Conservation (phyloP, 2,888 invertebrate genomes). For the Acrocyrtus sp. region DNA sequence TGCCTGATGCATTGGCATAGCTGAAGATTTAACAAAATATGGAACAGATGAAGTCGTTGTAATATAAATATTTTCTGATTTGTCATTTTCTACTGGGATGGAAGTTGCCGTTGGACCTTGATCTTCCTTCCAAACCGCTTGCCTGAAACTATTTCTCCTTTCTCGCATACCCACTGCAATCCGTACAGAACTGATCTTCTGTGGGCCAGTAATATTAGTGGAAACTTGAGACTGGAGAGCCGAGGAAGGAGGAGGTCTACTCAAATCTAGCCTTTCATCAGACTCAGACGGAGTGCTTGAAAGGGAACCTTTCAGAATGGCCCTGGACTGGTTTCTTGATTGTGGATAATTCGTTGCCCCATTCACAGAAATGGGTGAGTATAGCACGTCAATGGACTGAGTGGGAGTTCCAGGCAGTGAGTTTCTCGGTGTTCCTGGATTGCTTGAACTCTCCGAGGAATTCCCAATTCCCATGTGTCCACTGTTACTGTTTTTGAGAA, state of each 20-base stretch:
- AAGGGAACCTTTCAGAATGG: conserved; percentile 58
- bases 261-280: conserved; percentile 53
- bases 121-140: conserved; percentile 65
- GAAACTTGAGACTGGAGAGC: conserved; percentile 21
- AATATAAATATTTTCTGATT: conserved; percentile 42
- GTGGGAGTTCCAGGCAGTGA: conserved; percentile 62
- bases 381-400: conserved; percentile 59
- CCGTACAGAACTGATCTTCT: conserved; percentile 62
- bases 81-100: conserved; percentile 32
- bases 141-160: conserved; percentile 65
- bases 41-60: conserved; percentile 36
- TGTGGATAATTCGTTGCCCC: conserved; percentile 2
- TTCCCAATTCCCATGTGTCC: conserved; percentile 46
- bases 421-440: conserved; percentile 59
- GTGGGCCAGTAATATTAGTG: conserved; percentile 40
- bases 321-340: conserved; percentile 37
- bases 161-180: conserved; percentile 64
- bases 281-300: conserved; percentile 59
- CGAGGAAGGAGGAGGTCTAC: background rate
- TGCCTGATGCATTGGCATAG: conserved; percentile 39
- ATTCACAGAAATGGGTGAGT: conserved; percentile 42
- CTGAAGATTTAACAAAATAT: conserved; percentile 36
- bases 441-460: conserved; percentile 62
- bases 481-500: conserved; percentile 20
- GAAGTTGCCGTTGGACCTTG: conserved; percentile 16